These are phyloP conservation scores for Scylla paramamosain DNA, from an alignment of 1,140 invertebrate species.

Conservation along the genomic window DNA sequence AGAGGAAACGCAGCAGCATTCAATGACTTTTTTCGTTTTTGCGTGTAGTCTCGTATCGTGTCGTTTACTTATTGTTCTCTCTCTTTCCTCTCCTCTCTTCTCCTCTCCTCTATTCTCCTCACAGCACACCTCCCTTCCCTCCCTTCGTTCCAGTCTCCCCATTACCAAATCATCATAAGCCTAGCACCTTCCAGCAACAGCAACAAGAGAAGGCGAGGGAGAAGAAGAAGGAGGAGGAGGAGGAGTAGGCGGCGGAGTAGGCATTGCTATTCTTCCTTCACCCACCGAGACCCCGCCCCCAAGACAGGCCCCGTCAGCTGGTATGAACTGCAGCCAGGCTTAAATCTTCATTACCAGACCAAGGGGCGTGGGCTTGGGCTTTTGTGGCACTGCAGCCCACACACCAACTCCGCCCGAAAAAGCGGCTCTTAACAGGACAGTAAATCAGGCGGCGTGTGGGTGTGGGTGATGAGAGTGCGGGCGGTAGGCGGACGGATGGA, in stretches of 20 bases:
- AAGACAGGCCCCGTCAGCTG: background rate
- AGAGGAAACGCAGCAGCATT: background rate
- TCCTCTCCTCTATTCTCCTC: background rate
- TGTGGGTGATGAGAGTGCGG: background rate
- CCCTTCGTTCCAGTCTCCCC: background rate
- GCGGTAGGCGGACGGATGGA: background rate
- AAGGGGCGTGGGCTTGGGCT: background rate
- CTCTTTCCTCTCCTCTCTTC: background rate
- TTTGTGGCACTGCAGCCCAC: slow-evolving; percentile 28
- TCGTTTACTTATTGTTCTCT: background rate
- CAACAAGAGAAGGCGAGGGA: too few relatives aligned
- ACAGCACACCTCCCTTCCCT: too few relatives aligned
- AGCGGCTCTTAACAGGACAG: slow-evolving; percentile 39
- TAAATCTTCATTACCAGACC: slow-evolving; percentile 39
- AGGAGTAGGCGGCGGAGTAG: background rate
- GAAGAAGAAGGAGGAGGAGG: too few relatives aligned
- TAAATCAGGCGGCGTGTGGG: slow-evolving; percentile 36
- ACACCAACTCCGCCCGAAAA: background rate
- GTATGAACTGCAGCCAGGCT: background rate
- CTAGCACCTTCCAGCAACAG: too few relatives aligned
- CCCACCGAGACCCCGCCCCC: background rate
- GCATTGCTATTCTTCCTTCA: background rate
- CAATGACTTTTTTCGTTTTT: background rate
- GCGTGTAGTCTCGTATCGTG: too few relatives aligned
- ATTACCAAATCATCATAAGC: too few relatives aligned